Evolutionary conservation across 2,113 vertebrate species (phyloP).

Genomic region (Helogale parvula): DNA sequence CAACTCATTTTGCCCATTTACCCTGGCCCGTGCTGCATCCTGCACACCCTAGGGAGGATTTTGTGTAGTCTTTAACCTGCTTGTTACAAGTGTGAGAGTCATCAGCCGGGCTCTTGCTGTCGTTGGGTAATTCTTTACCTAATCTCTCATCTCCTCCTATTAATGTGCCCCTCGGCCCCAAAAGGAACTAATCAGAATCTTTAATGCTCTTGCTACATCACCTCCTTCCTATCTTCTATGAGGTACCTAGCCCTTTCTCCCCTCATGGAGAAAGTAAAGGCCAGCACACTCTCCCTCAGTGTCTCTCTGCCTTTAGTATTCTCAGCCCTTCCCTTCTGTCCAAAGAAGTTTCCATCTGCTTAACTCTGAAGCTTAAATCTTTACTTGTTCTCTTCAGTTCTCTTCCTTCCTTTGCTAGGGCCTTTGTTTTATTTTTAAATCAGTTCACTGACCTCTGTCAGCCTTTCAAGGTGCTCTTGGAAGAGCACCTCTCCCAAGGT

Average conservation of each 20-base stretch:
- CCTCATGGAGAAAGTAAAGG: neutral
- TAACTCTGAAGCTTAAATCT: neutral
- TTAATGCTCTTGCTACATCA: neutral
- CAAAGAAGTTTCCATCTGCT: neutral
- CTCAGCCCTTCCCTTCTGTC: neutral
- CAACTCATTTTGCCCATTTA: neutral
- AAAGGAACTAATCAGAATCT: neutral
- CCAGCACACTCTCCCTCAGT: neutral
- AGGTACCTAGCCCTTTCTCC: neutral
- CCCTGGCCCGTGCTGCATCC: neutral
- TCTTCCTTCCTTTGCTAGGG: neutral
- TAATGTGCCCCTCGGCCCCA: accelerated
- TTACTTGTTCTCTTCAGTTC: neutral
- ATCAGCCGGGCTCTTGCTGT: neutral
- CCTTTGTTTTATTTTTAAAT: neutral
- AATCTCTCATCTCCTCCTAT: neutral
- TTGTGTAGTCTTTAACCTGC: neutral
- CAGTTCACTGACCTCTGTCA: neutral
- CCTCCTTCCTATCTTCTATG: neutral
- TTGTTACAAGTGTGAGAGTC: neutral
- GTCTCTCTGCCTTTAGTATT: neutral
- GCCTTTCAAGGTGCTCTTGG: neutral
- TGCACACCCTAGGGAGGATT: neutral
- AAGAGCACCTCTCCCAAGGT: neutral
- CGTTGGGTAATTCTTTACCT: neutral